Conservation (phyloP, 2,888 invertebrate species). For the Apamea crenata region DNA sequence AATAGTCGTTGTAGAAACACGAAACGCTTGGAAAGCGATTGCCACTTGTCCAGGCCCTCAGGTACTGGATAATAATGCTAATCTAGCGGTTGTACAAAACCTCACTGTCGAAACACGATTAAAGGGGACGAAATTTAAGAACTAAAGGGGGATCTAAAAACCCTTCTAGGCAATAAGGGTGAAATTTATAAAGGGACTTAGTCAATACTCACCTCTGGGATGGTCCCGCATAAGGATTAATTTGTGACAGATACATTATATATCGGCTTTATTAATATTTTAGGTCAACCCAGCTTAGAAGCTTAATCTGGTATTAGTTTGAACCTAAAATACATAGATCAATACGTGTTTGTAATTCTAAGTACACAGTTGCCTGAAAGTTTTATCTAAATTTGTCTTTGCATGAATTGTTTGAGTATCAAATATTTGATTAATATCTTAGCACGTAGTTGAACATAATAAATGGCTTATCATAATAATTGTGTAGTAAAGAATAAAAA, state of each 20-base stretch:
- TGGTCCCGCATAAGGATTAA: conserved; percentile 24
- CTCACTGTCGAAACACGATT: conserved; percentile 21
- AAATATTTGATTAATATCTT: conserved; percentile 2
- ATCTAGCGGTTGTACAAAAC: conserved; percentile 9
- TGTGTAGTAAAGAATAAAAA: background rate
- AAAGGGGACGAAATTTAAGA: conserved; percentile 21
- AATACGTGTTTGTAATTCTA: conserved; percentile 24
- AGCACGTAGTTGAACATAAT: background rate
- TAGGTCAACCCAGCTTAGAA: conserved; percentile 20
- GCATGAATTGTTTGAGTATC: background rate
- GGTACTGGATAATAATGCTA: background rate
- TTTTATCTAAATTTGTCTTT: background rate
- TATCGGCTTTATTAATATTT: conserved; percentile 39
- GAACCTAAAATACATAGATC: conserved; percentile 32
- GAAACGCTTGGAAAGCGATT: background rate
- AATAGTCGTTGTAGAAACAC: background rate
- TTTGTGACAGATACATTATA: conserved; percentile 35
- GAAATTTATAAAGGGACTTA: conserved; percentile 6
- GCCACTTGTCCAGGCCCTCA: background rate
- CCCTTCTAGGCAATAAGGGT: background rate
- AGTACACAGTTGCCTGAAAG: conserved; percentile 29
- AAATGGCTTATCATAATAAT: background rate
- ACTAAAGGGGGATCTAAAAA: background rate
- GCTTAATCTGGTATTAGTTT: conserved; percentile 39
- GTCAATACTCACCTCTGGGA: conserved; percentile 22